Conservation (phyloP, 2,113 vertebrate genomes). For the Petaurus breviceps region DNA sequence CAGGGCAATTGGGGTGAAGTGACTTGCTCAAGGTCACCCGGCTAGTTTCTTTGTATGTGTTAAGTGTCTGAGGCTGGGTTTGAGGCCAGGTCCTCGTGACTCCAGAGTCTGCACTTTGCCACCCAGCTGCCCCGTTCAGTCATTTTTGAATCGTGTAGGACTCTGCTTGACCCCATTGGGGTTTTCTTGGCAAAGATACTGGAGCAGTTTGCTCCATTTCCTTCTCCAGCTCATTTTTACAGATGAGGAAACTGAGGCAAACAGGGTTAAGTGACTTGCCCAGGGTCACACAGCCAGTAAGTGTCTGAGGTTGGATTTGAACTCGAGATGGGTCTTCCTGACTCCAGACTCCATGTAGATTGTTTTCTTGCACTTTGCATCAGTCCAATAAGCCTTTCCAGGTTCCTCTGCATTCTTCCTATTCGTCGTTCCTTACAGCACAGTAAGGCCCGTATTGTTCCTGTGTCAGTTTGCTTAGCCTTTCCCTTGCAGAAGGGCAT, state of each 20-base stretch:
- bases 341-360: not conserved
- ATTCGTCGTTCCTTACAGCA: not conserved
- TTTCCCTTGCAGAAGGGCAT: too few relatives aligned
- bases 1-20: not conserved
- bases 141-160: too few relatives aligned
- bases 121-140: too few relatives aligned
- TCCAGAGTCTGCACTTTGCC: not conserved
- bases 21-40: too few relatives aligned
- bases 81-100: not conserved
- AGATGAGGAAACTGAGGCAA: too few relatives aligned
- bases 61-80: not conserved
- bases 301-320: not conserved
- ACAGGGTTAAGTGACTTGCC: not conserved
- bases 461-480: not conserved
- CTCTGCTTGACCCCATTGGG: too few relatives aligned
- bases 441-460: not conserved
- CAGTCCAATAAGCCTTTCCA: not conserved
- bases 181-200: too few relatives aligned
- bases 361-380: not conserved
- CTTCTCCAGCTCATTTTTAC: too few relatives aligned
- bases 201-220: too few relatives aligned
- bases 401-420: not conserved
- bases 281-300: not conserved
- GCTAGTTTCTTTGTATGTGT: too few relatives aligned
- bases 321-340: not conserved